Conservation (phyloP, 1,140 invertebrate genomes). For the Tachypleus tridentatus region DNA sequence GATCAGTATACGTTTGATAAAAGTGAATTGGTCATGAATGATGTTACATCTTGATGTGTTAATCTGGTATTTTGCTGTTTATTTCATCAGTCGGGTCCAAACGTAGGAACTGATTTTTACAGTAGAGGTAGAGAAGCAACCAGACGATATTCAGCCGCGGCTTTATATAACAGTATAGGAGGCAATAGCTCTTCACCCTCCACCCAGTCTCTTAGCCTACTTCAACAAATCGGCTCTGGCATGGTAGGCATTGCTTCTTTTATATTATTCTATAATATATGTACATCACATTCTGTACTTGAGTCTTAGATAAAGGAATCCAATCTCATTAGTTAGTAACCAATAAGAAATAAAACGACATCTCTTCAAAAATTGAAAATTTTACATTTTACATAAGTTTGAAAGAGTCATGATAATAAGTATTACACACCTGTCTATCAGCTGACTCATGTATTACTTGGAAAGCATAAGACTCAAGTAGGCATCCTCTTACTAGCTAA, state of each 20-base stretch:
- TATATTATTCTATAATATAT: no score
- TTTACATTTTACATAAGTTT: no score
- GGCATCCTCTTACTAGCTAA: no score
- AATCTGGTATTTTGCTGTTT: neutral
- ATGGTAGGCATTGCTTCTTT: slow-evolving; percentile 23
- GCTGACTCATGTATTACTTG: no score
- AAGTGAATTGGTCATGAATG: neutral
- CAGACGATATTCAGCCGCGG: slow-evolving; percentile 24
- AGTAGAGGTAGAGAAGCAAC: slow-evolving; percentile 17
- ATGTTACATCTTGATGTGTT: neutral
- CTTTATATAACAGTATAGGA: slow-evolving; percentile 16
- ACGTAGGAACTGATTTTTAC: slow-evolving; percentile 24
- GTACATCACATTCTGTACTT: no score
- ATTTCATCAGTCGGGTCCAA: slow-evolving; percentile 15
- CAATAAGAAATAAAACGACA: no score
- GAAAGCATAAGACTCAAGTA: no score
- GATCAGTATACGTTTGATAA: neutral
- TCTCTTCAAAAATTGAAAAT: no score
- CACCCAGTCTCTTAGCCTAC: slow-evolving; percentile 22
- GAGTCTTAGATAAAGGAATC: no score
- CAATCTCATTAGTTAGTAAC: no score
- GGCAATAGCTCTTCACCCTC: slow-evolving; percentile 8
- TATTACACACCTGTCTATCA: no score
- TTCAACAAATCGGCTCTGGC: slow-evolving; percentile 30
- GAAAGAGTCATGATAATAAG: no score